Evolutionary conservation across 2,888 invertebrate genomes (phyloP), one percentile per base, ranked within the genome.

Genomic region (Elysia crispata): DNA sequence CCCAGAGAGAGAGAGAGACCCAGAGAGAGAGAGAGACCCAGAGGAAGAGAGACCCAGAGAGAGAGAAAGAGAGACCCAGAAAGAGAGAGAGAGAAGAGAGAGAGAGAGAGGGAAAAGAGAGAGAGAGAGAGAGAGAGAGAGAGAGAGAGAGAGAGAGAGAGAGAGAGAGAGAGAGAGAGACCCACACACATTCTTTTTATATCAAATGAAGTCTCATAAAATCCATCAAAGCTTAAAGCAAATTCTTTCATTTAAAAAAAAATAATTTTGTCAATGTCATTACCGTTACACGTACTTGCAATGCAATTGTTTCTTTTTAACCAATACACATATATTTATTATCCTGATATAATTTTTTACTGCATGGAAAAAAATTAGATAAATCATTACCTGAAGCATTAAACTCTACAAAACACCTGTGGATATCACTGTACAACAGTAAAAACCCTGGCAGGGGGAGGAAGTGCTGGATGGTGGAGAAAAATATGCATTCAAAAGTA

Each of bases 371-470:
- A 15, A n/a, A n/a, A 73, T 50, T 15, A 3, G 1, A 6, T 41
- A 31, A 66, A 57, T 66, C 50, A 83, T 84, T 84, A 91, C 90
- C 89, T 93, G 92, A 41, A 93, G 92, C 66, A 94, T 95, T 93
- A 13, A 96, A 96, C 8, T 96, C 93, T n/a, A 93, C 90, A 11
- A 95, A 93, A 90, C 98, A 97, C 54, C 95, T 94, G 85, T 94
- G 93, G 76, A 99, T 94, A 91, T 98, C 97, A 13, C 94, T 92
- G 18, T 94, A 93, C 83, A 98, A 94, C 0, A 98, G 93, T 28
- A 96, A 86, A 94, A 99, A 99, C 82, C 96, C 95, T 6, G 99
- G 97, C 83, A 99, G 91, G 0, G 98, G 97, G 79, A 98, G 91
- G 77, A 96, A 94, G 93, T 99, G 99, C 94, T 96, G 92, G 93